A percentile compares a stretch with the other conserved stretches of the same genome.
Conservation (phyloP, 64 coral and sea anemone genomes). For the Montipora capricornis region DNA sequence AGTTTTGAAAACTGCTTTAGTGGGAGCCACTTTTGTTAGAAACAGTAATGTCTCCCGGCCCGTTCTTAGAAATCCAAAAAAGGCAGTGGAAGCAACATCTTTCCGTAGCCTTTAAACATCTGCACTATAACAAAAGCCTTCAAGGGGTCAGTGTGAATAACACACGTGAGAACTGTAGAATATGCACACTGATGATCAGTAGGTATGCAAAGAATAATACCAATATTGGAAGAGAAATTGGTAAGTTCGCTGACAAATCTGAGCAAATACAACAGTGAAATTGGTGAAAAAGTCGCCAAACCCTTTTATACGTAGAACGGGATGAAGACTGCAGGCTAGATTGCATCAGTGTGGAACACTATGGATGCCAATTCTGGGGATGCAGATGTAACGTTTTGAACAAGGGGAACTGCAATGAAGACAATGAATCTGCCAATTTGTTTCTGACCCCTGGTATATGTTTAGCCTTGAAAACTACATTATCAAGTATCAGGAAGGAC, state of each 20-base stretch:
- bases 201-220: too few species aligned
- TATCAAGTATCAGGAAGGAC: background rate
- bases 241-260: background rate
- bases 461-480: slow-evolving; percentile 18
- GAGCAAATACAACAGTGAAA: background rate
- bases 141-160: too few species aligned
- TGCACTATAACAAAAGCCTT: too few species aligned
- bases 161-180: too few species aligned
- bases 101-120: background rate
- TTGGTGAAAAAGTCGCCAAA: background rate
- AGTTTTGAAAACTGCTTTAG: background rate
- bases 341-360: slow-evolving; percentile 6
- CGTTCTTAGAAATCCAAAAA: background rate
- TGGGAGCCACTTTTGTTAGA: background rate
- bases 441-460: background rate
- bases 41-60: background rate
- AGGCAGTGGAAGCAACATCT: background rate
- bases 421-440: background rate
- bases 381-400: background rate
- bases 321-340: background rate
- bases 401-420: background rate
- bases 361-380: slow-evolving; percentile 11
- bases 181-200: too few species aligned
- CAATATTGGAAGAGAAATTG: too few species aligned
- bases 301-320: background rate